Base-by-base conservation (phyloP, 2,888 invertebrate species). In the Callosobruchus maculatus region DNA sequence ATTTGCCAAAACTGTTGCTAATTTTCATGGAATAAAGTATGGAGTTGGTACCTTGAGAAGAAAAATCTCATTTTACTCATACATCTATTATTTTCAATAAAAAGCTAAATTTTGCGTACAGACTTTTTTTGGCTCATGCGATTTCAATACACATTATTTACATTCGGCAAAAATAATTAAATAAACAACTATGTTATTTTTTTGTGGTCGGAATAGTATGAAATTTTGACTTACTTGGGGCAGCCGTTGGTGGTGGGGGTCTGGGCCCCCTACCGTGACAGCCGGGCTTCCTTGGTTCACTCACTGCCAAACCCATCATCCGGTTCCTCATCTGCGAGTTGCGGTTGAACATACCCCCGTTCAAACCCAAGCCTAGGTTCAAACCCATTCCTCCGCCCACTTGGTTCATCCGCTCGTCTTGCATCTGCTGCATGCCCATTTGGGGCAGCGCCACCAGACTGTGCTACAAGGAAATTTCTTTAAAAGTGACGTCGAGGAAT, bases 201-300 rank as follows among this genome's bases (percentile, higher is more conserved):
- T n/a, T n/a, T n/a, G n/a, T n/a, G n/a, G n/a, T n/a, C n/a, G n/a
- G n/a, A n/a, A n/a, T n/a, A n/a, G n/a, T n/a, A n/a, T n/a, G n/a
- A n/a, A n/a, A n/a, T n/a, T n/a, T n/a, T n/a, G 21, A 30, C 71
- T 22, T 31, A 71, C 71, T 26, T 0, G 71, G 21, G 2, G 71
- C 66, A 20, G 71, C 49, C 1, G 31, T 4, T 13, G 49, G 49
- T 49, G 49, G 71, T n/a, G 49, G 21, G 18, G 49, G 49, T 18
- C 49, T 49, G 13, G 49, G 49, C 22, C 71, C 68, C 22, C 71
- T 71, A 49, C 71, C 71, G 18, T 71, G 68, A 21, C 71, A 71
- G 18, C 71, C 67, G 9, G 71, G 67, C 0, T 0, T 2, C 4
- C 20, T 21, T 1, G 18, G 5, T 22, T 20, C 20, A 22, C 30